Percentiles rank a stretch among this genome's conserved stretches.
Evolutionary conservation across 2,797 vertebrate species (phyloP).

Genomic region (Allobates femoralis): DNA sequence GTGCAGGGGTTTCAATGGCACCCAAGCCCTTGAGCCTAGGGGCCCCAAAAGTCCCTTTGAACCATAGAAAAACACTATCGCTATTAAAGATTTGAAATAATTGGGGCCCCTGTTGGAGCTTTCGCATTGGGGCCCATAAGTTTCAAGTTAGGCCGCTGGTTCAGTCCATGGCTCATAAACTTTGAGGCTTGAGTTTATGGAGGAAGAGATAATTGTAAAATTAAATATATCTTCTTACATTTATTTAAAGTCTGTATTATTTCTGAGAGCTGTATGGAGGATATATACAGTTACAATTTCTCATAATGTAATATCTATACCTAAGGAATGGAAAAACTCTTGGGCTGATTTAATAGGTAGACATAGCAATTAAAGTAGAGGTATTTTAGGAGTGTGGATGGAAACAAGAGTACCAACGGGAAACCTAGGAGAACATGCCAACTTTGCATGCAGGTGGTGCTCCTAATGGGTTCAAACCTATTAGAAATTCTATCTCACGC

Average conservation of each 20-base stretch:
- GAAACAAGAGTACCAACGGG: background rate
- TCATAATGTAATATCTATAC: background rate
- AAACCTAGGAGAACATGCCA: conserved; percentile 1
- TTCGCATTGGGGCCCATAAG: no score
- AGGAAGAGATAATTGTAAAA: background rate
- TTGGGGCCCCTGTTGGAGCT: no score
- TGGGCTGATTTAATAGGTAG: background rate
- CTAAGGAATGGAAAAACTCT: background rate
- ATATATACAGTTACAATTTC: background rate
- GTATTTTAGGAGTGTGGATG: background rate
- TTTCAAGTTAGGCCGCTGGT: no score
- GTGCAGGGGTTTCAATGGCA: no score
- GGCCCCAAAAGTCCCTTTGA: no score
- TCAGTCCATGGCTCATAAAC: background rate
- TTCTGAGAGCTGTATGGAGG: background rate
- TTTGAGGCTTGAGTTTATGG: background rate
- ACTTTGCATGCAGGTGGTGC: background rate
- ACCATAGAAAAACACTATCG: no score
- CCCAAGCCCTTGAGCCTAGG: no score
- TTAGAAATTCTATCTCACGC: background rate
- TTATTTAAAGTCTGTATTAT: background rate
- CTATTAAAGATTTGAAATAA: no score
- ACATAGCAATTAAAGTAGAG: background rate
- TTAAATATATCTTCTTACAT: background rate
- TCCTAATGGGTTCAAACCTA: background rate